Evolutionary conservation across 2,113 vertebrate genomes (phyloP).

Genomic region (Aspidoscelis tigris): DNA sequence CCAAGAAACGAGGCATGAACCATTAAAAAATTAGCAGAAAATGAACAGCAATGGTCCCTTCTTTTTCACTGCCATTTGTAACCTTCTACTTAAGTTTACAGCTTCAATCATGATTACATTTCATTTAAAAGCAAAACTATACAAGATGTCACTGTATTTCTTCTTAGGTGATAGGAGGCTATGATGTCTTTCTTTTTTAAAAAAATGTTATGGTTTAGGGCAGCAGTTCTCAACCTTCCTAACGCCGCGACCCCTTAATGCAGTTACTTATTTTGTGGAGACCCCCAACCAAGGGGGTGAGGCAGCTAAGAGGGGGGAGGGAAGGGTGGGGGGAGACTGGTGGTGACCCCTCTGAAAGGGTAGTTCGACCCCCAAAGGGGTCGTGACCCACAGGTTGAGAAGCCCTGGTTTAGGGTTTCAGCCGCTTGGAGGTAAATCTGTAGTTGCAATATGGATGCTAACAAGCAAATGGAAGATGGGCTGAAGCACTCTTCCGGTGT

Average conservation of each 20-base stretch:
- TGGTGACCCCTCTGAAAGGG: no score
- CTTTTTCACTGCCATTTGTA: not conserved
- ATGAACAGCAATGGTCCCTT: not conserved
- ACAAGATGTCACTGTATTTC: not conserved
- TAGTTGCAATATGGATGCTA: not conserved
- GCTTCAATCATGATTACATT: not conserved
- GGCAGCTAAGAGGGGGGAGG: no score
- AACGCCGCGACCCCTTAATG: no score
- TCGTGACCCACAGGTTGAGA: no score
- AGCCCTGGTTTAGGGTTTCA: not conserved
- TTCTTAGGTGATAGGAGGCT: not conserved
- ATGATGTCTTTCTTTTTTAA: not conserved
- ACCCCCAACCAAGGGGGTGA: no score
- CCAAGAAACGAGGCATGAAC: not conserved
- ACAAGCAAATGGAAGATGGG: not conserved
- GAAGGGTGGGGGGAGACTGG: no score
- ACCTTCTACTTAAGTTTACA: not conserved
- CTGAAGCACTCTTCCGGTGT: accelerated
- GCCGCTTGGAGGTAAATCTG: not conserved
- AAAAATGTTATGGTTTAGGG: no score
- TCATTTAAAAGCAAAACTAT: not conserved
- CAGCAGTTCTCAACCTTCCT: no score
- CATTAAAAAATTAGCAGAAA: not conserved
- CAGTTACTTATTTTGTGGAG: no score
- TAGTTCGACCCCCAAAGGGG: no score